Percentiles rank a stretch among this genome's conserved stretches.
phyloP scores from a whole-genome alignment of 1,140 invertebrate species.

The Physella acuta region DNA sequence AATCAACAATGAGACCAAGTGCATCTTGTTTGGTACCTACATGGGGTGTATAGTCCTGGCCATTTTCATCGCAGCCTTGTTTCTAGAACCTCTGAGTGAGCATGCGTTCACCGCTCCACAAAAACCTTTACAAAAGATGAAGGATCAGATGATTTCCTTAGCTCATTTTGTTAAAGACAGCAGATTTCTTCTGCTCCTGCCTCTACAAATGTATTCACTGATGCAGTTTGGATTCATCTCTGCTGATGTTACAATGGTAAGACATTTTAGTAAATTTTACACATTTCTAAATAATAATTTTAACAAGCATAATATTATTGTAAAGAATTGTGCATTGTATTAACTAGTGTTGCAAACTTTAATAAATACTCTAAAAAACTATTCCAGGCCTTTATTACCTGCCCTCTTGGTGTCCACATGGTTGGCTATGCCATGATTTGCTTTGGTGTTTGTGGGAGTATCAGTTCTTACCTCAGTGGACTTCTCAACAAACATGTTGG shows the following conservation, averaged over 20 bases:
- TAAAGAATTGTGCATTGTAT: not conserved
- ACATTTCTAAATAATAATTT: not conserved
- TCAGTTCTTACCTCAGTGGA: slow-evolving; percentile 35
- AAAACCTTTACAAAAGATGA: slow-evolving; percentile 24
- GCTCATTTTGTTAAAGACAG: slow-evolving; percentile 33
- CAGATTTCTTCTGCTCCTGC: slow-evolving; percentile 37
- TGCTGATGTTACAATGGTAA: slow-evolving; percentile 45
- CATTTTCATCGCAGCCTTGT: slow-evolving; percentile 36
- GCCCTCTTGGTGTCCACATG: slow-evolving; percentile 48
- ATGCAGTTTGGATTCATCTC: slow-evolving; percentile 42
- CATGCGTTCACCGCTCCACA: slow-evolving; percentile 7
- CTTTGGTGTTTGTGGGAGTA: slow-evolving; percentile 37
- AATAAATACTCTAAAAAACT: not conserved
- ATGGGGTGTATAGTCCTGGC: slow-evolving; percentile 35
- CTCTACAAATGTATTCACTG: slow-evolving; percentile 35
- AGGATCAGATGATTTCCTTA: slow-evolving; percentile 36
- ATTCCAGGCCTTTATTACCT: slow-evolving; percentile 52
- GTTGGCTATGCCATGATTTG: slow-evolving; percentile 53
- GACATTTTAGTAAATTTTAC: too few relatives aligned
- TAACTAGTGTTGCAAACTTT: not conserved
- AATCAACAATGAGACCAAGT: slow-evolving; percentile 30
- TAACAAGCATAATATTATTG: too few relatives aligned
- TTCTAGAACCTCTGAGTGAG: slow-evolving; percentile 39
- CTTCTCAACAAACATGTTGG: slow-evolving; percentile 17
- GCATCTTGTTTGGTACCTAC: slow-evolving; percentile 45